These are phyloP conservation scores for Camponotus vicinus DNA, from an alignment of 1,140 invertebrate genomes.

Conservation along the genomic window DNA sequence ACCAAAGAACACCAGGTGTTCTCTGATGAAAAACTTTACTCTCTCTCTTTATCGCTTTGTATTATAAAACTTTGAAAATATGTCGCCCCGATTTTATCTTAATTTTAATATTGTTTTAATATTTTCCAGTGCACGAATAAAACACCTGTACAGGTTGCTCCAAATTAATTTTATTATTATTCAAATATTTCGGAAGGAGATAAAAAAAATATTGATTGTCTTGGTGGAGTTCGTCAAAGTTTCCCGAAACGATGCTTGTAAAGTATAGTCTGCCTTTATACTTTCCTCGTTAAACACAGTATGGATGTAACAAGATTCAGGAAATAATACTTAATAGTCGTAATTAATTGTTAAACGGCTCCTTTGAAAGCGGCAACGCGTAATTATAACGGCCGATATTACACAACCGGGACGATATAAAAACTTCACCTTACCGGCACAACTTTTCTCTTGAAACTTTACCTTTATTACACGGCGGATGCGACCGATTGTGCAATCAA, in stretches of 20 bases:
- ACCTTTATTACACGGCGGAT: constrained; percentile 57
- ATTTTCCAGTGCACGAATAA: not conserved
- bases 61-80: constrained; percentile 10
- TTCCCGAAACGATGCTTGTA: not conserved
- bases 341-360: constrained; percentile 38
- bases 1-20: constrained; percentile 6
- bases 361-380: constrained; percentile 39
- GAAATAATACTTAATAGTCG: constrained; percentile 52
- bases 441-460: constrained; percentile 66
- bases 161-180: not conserved
- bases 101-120: not conserved
- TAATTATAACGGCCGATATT: constrained; percentile 68
- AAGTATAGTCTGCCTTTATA: constrained; percentile 25
- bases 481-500: constrained; percentile 56
- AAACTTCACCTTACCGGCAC: constrained; percentile 60
- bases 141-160: not conserved
- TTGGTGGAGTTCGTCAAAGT: not conserved
- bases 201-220: constrained; percentile 11
- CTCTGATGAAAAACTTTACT: constrained; percentile 8
- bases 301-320: constrained; percentile 7
- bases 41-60: not conserved
- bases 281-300: constrained; percentile 28
- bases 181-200: not conserved
- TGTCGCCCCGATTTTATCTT: not conserved
- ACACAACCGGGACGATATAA: constrained; percentile 61